Conservation (phyloP, 2,888 invertebrate species). For the Chaitophorus viminalis region DNA sequence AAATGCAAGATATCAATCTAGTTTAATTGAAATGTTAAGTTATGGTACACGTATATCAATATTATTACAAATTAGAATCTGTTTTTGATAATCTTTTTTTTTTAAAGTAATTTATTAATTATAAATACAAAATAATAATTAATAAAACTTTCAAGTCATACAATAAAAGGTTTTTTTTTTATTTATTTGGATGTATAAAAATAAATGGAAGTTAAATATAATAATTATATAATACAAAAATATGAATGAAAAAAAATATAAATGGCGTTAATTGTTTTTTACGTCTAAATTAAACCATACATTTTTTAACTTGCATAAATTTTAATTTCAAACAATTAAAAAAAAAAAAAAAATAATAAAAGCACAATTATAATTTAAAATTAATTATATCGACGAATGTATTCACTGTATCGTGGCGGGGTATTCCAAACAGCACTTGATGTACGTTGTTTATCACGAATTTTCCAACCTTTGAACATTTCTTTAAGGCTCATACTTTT, state of each 20-base stretch:
- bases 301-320: background rate
- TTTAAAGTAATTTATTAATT: too few species aligned
- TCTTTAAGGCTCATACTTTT: constrained; percentile 43
- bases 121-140: too few species aligned
- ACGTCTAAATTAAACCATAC: too few species aligned
- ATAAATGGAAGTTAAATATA: too few species aligned
- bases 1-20: too few species aligned
- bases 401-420: constrained; percentile 56
- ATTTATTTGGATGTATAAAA: too few species aligned
- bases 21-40: too few species aligned
- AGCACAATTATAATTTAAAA: background rate
- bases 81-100: too few species aligned
- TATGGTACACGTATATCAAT: too few species aligned
- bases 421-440: constrained; percentile 60
- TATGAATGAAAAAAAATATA: background rate
- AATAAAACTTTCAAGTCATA: too few species aligned
- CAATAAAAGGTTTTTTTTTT: too few species aligned
- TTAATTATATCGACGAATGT: constrained; percentile 33
- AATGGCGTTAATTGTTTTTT: background rate
- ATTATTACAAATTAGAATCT: too few species aligned
- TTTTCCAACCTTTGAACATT: constrained; percentile 53
- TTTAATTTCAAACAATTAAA: constrained; percentile 13
- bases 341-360: background rate
- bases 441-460: constrained; percentile 52
- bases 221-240: background rate